Conservation (phyloP, 2,888 invertebrate genomes). For the Elaeidobius kamerunicus region DNA sequence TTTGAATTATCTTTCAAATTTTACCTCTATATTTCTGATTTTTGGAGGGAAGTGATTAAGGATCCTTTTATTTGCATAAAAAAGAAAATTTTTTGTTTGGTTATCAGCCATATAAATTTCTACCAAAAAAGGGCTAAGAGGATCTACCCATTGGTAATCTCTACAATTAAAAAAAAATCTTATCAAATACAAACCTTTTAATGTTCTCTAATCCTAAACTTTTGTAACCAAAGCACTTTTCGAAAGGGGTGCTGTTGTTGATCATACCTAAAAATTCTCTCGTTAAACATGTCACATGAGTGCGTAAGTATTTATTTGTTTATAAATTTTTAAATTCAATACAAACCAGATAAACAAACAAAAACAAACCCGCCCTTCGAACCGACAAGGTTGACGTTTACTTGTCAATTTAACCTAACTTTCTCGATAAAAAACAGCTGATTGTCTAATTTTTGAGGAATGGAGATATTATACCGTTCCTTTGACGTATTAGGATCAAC, state of each 20-base stretch:
- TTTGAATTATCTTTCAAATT: no score
- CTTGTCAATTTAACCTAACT: neutral
- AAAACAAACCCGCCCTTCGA: neutral
- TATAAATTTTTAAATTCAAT: neutral
- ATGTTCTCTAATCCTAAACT: slow-evolving; percentile 11
- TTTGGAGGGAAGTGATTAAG: no score
- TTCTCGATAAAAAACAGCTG: neutral
- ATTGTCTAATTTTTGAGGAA: neutral
- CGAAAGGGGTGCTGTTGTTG: slow-evolving; percentile 18
- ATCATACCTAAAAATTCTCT: slow-evolving; percentile 26
- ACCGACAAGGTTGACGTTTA: neutral
- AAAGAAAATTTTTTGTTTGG: no score
- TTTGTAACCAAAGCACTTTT: slow-evolving; percentile 19
- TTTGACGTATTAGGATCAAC: no score
- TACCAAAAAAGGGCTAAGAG: no score
- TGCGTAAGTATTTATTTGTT: no score
- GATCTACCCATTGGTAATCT: no score
- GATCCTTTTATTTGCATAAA: no score
- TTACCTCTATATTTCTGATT: no score
- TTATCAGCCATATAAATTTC: no score
- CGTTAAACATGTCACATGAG: no score
- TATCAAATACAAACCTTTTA: slow-evolving; percentile 22
- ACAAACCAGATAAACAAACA: slow-evolving; percentile 13
- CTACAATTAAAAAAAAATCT: no score
- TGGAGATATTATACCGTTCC: neutral